These are phyloP conservation scores for Florisuga fusca DNA, from an alignment of 2,797 vertebrate species.

Conservation along the genomic window DNA sequence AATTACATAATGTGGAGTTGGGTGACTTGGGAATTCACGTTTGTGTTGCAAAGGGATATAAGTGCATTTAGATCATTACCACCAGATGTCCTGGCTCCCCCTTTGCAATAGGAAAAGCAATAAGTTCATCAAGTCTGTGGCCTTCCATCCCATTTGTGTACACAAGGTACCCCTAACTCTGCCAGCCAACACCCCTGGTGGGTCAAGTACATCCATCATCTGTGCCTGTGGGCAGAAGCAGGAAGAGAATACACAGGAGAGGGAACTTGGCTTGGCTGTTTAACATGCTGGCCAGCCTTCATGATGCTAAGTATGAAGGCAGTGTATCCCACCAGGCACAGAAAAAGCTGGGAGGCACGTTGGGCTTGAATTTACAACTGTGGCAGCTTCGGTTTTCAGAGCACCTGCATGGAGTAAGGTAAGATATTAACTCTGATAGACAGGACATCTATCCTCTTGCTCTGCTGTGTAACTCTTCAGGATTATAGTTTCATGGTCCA, in stretches of 20 bases:
- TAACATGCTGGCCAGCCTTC: conserved; percentile 4
- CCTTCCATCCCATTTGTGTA: conserved; percentile 10
- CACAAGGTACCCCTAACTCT: not conserved
- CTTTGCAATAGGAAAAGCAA: conserved; percentile 11
- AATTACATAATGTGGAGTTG: conserved; percentile 7
- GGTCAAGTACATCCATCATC: conserved; percentile 51
- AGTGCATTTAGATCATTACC: conserved; percentile 55
- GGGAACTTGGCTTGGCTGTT: conserved; percentile 13
- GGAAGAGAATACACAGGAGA: conserved; percentile 33
- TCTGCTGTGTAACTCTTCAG: not conserved
- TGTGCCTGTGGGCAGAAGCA: conserved; percentile 31
- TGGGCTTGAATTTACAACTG: not conserved
- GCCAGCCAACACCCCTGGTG: not conserved
- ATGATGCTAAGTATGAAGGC: not conserved
- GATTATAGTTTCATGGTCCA: not conserved
- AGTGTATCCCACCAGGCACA: not conserved
- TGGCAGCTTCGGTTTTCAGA: not conserved
- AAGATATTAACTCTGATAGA: not conserved
- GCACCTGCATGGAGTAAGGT: conserved; percentile 26
- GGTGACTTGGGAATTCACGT: conserved; percentile 48
- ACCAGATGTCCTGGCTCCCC: conserved; percentile 35
- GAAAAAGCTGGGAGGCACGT: not conserved
- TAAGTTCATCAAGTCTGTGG: conserved; percentile 17
- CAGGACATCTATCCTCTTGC: not conserved
- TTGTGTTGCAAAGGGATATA: conserved; percentile 30